Percentiles rank a stretch among this genome's conserved stretches.
These are phyloP conservation scores for Myotis planiceps DNA, from an alignment of 2,797 vertebrate species.

Conservation along the genomic window DNA sequence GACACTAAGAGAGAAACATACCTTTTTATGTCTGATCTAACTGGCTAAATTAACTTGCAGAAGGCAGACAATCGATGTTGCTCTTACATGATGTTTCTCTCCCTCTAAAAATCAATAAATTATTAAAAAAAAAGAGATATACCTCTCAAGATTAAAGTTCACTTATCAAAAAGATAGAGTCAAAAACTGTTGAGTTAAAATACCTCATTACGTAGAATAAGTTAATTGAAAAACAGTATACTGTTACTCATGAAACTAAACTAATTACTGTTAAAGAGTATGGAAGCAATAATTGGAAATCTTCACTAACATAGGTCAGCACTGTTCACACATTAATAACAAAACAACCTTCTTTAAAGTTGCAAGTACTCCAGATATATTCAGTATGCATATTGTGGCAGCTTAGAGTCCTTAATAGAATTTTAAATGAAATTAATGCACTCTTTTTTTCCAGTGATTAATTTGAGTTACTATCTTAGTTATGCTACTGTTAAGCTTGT, in stretches of 20 bases:
- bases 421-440: not conserved
- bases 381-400: not conserved
- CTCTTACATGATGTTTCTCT: not conserved
- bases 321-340: not conserved
- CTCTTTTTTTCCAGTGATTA: not conserved
- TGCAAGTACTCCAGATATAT: not conserved
- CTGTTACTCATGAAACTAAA: not conserved
- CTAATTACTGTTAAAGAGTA: not conserved
- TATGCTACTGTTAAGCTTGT: not conserved
- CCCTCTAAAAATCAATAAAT: not conserved
- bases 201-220: not conserved
- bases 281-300: not conserved
- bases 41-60: not conserved
- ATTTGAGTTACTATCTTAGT: not conserved
- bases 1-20: too few species aligned
- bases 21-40: too few species aligned
- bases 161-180: not conserved
- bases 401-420: not conserved
- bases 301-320: too few species aligned
- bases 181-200: not conserved
- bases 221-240: not conserved
- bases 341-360: not conserved
- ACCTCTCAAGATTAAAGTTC: not conserved
- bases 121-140: not conserved
- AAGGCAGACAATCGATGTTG: not conserved